Evolutionary conservation across 2,888 invertebrate genomes (phyloP), one percentile per base, ranked within the genome.

Genomic region (Habrosyne pyritoides): DNA sequence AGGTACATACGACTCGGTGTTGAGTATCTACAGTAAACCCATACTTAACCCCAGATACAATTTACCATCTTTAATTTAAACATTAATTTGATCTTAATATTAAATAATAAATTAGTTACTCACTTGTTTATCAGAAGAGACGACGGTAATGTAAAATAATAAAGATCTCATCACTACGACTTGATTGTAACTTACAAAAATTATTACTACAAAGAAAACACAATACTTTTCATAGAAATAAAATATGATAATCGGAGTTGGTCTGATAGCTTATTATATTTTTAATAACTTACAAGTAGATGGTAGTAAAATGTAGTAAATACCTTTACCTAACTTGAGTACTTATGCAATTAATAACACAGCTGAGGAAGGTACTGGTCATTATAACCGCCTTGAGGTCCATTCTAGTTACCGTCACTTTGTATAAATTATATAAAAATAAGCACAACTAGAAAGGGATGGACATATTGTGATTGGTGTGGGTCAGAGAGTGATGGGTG

Each of bases 341-440:
- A 70, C 65, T 70, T 70, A 72, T 64, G 79, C 77, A 87, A 86
- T 87, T 86, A 87, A 84, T 75, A 84, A 77, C 71, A 69, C 77
- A 69, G 71, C 74, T 71, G 73, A 79, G 64, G 68, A 78, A 77
- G 71, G 79, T 79, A 81, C 76, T 83, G 85, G 84, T 84, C 87
- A 89, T 89, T 89, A 87, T 85, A 87, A 89, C 86, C 79, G 87
- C 85, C 84, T 79, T 81, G 79, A 81, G 86, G 86, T 82, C 84
- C 88, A 86, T 89, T 87, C 91, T 91, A 91, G 89, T 89, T 90
- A 89, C 91, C 88, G 84, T 87, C 87, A 90, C 85, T 86, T 86
- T 83, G 89, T 90, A 91, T 91, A 91, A 89, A 91, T 90, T 92
- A 89, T 89, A 90, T 90, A 88, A 91, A 90, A 92, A 90, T 91